Evolutionary conservation across 2,888 invertebrate genomes (phyloP), one percentile per base, ranked within the genome.

Genomic region (Endotricha flammealis): DNA sequence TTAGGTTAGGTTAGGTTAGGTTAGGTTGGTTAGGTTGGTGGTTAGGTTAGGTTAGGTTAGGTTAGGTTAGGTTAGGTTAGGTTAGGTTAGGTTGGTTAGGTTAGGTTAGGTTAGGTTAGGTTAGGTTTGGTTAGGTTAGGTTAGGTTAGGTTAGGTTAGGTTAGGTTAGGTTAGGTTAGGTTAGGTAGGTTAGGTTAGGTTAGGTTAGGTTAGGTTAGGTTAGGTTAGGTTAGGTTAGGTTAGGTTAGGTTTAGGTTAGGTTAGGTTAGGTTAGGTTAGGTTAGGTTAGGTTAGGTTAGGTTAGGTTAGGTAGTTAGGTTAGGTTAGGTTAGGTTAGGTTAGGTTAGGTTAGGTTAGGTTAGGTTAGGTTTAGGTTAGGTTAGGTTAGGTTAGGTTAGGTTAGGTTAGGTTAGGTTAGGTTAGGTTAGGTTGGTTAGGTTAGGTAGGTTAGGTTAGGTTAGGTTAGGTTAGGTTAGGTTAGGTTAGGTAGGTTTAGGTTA

Each of bases 91-190:
- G 38, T 41, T 32, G 38, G 38, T 43, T 43, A 41, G 44, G 41
- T 44, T 41, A 40, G 41, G 42, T 42, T 42, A 39, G 41, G 41
- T 41, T 39, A 39, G 44, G 44, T 41, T 41, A 41, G 41, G 44
- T 35, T 38, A 42, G 41, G 43, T 42, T 48, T 40, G 41, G 48
- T 42, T 48, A 44, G 44, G 47, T 47, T 42, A 46, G 47, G 47
- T 47, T 46, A 46, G 43, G 47, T 48, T 40, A 44, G 44, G 48
- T 44, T 45, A 48, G 45, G 45, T 42, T 43, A 45, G 45, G 45
- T 45, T 36, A 38, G 38, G 36, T 29, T 14, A 14, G 29, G 13
- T 29, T 14, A 14, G 29, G 13, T 29, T 14, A 14, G 29, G 13
- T 29, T 14, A 14, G 29, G 13, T 29, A 29, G 29, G 29, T 29